A percentile compares a stretch with the other conserved stretches of the same genome.
phyloP scores from a whole-genome alignment of 2,888 invertebrate species.

The Timandra comae region DNA sequence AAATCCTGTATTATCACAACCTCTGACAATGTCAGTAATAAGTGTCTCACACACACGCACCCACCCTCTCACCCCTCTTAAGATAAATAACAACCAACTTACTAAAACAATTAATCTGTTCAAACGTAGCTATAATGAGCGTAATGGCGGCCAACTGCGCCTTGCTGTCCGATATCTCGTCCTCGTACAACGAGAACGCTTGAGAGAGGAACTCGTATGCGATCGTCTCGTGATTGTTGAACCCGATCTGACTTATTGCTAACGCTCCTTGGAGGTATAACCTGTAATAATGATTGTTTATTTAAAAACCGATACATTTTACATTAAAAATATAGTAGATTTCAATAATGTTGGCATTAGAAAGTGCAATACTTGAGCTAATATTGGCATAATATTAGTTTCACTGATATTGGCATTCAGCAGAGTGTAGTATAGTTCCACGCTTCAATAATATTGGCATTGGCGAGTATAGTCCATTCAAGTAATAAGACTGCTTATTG shows the following conservation, averaged over 20 bases:
- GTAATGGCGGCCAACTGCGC: constrained; percentile 97
- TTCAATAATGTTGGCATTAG: background rate
- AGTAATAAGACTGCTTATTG: too few species aligned
- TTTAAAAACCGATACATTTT: background rate
- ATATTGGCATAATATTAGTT: too few species aligned
- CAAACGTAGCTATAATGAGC: constrained; percentile 95
- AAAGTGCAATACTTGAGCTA: too few species aligned
- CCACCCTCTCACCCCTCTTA: too few species aligned
- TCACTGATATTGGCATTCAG: too few species aligned
- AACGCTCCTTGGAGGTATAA: constrained; percentile 97
- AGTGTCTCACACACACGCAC: too few species aligned
- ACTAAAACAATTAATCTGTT: constrained; percentile 95
- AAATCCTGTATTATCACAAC: too few species aligned
- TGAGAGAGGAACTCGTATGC: constrained; percentile 98
- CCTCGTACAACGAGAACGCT: constrained; percentile 98
- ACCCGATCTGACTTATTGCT: constrained; percentile 93
- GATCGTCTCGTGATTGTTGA: constrained; percentile 96
- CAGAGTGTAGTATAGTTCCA: too few species aligned
- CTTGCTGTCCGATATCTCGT: constrained; percentile 98
- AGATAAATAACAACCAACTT: constrained; percentile 19
- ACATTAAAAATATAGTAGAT: background rate
- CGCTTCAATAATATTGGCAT: too few species aligned
- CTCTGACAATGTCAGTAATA: too few species aligned
- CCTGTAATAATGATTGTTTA: constrained; percentile 29
- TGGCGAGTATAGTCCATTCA: too few species aligned